These are phyloP conservation scores for Apoda limacodes DNA, from an alignment of 2,888 invertebrate genomes.

Conservation along the genomic window DNA sequence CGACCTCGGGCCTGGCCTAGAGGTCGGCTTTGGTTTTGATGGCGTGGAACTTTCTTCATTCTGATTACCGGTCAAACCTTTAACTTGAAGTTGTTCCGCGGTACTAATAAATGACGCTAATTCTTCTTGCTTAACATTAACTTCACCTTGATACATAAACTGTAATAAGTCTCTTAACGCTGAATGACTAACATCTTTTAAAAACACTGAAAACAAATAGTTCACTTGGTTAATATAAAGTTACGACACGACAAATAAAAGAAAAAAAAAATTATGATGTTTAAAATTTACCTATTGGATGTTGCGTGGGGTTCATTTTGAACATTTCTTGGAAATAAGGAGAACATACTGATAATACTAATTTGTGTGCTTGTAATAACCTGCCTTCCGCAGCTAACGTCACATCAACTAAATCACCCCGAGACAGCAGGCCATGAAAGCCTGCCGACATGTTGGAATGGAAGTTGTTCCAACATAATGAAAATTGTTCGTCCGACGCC, in stretches of 20 bases:
- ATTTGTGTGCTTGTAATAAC: slow-evolving; percentile 77
- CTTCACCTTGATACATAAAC: slow-evolving; percentile 80
- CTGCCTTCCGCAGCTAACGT: slow-evolving; percentile 79
- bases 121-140: slow-evolving; percentile 79
- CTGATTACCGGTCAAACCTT: slow-evolving; percentile 76
- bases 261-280: slow-evolving; percentile 1
- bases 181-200: slow-evolving; percentile 78
- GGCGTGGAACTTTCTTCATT: slow-evolving; percentile 70
- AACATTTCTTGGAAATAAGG: slow-evolving; percentile 81
- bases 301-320: slow-evolving; percentile 76
- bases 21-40: slow-evolving; percentile 69
- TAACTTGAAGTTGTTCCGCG: slow-evolving; percentile 78
- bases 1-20: slow-evolving; percentile 74
- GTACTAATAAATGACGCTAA: slow-evolving; percentile 79
- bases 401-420: slow-evolving; percentile 77
- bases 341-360: slow-evolving; percentile 79
- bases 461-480: slow-evolving; percentile 82
- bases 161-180: slow-evolving; percentile 77
- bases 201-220: slow-evolving; percentile 68
- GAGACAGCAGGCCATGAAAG: slow-evolving; percentile 77
- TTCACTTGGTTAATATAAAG: slow-evolving; percentile 11
- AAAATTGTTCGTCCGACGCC: slow-evolving; percentile 81
- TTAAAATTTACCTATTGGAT: slow-evolving; percentile 71
- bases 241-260: slow-evolving; percentile 4
- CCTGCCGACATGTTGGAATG: slow-evolving; percentile 79